phyloP scores from a whole-genome alignment of 2,888 invertebrate genomes.

The Busseola fusca region DNA sequence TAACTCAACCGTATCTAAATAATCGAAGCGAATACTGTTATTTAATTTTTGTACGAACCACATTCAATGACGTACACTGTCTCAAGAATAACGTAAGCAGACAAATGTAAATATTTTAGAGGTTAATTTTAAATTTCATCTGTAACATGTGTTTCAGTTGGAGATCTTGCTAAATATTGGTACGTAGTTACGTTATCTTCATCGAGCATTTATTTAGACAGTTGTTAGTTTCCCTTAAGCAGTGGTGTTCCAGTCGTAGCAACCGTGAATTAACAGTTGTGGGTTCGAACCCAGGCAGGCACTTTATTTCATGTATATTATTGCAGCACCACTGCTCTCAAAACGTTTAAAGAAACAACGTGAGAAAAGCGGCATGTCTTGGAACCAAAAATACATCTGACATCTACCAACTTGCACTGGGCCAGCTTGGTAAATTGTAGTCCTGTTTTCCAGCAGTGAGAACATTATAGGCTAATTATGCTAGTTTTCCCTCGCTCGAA shows the following conservation, averaged over 20 bases:
- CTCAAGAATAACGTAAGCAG: background rate
- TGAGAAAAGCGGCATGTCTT: background rate
- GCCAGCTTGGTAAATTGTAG: background rate
- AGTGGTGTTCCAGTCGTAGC: background rate
- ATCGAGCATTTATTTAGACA: too few species aligned
- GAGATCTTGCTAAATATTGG: background rate
- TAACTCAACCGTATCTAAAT: conserved; percentile 36
- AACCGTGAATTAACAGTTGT: background rate
- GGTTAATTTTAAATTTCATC: background rate
- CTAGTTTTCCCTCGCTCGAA: background rate
- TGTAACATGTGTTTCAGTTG: background rate
- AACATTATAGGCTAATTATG: background rate
- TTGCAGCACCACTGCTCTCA: background rate
- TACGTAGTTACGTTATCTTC: background rate
- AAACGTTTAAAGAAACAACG: background rate
- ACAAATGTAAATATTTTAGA: conserved; percentile 14
- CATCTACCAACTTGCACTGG: background rate
- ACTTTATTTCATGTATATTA: background rate
- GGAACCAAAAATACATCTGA: background rate
- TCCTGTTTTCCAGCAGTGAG: background rate
- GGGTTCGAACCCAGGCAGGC: background rate
- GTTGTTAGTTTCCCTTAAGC: background rate
- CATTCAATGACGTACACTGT: background rate
- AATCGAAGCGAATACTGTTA: conserved; percentile 4
- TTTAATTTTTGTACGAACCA: conserved; percentile 1